phyloP scores from a whole-genome alignment of 2,113 vertebrate species.

The Nasalis larvatus region DNA sequence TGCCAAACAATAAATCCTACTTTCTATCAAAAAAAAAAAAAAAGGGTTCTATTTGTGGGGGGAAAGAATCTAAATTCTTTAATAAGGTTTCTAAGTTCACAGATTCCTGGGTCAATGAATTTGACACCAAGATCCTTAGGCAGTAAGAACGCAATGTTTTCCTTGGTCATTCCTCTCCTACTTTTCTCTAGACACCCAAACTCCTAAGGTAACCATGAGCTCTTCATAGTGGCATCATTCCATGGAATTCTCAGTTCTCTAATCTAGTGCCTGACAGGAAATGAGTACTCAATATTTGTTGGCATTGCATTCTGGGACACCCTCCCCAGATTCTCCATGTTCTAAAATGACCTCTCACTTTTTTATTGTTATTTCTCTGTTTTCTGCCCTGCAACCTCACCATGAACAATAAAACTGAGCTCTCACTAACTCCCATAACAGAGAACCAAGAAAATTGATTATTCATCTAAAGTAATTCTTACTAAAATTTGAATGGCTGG shows the following conservation, averaged over 20 bases:
- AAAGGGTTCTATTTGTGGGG: too few species aligned
- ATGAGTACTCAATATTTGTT: too few species aligned
- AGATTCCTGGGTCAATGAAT: neutral
- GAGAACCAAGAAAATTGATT: neutral
- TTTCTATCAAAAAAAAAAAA: too few species aligned
- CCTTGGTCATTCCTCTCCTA: neutral
- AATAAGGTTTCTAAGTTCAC: neutral
- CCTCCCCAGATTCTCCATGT: neutral
- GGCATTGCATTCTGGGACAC: neutral
- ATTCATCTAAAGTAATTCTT: constrained; percentile 32
- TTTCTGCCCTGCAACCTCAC: neutral
- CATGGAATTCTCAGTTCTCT: too few species aligned
- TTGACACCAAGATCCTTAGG: neutral
- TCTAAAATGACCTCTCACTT: neutral
- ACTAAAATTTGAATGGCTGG: neutral
- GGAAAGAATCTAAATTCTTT: neutral
- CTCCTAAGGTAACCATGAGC: neutral
- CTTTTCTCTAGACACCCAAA: neutral
- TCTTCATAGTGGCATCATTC: neutral
- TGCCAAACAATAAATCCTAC: too few species aligned
- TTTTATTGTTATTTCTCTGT: neutral
- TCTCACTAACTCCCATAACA: neutral
- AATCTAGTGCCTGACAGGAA: too few species aligned
- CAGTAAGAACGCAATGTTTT: neutral
- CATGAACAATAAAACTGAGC: neutral